A percentile compares a stretch with the other conserved stretches of the same genome.
phyloP scores from a whole-genome alignment of 2,888 invertebrate species.

The Ctena decussata region DNA sequence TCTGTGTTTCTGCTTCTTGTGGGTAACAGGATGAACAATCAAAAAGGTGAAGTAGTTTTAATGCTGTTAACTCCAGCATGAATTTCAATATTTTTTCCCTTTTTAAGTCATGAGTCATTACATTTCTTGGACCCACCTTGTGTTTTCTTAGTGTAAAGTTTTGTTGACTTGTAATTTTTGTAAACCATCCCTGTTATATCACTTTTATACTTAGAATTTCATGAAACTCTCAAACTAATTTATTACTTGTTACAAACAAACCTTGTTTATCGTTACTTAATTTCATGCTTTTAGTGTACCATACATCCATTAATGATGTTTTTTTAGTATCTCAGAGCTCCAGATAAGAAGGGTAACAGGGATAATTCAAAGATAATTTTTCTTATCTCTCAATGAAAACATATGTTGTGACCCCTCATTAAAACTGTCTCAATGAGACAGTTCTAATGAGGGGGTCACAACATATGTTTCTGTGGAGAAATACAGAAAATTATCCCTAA shows the following conservation, averaged over 20 bases:
- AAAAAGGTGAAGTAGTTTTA: conserved; percentile 73
- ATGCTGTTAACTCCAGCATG: conserved; percentile 39
- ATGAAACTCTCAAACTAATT: too few relatives aligned
- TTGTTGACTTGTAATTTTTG: neutral
- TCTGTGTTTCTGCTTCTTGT: conserved; percentile 53
- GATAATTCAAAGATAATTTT: too few relatives aligned
- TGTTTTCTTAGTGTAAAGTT: neutral
- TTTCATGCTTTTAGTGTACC: neutral
- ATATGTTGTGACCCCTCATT: too few relatives aligned
- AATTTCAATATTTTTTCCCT: neutral
- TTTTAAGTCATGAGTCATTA: neutral
- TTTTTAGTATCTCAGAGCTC: too few relatives aligned
- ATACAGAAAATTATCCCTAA: too few relatives aligned
- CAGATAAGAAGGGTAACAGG: too few relatives aligned
- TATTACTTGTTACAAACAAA: neutral
- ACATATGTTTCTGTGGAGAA: too few relatives aligned
- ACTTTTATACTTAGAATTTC: neutral
- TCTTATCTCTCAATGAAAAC: too few relatives aligned
- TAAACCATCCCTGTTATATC: neutral
- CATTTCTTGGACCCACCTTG: neutral
- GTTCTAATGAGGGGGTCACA: too few relatives aligned
- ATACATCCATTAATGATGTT: too few relatives aligned
- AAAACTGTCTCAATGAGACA: too few relatives aligned
- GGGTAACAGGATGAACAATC: conserved; percentile 73
- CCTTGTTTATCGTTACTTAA: neutral